A percentile compares a stretch with the other conserved stretches of the same genome.
phyloP scores from a whole-genome alignment of 2,113 vertebrate genomes.

The Ivindomyrus marchei region DNA sequence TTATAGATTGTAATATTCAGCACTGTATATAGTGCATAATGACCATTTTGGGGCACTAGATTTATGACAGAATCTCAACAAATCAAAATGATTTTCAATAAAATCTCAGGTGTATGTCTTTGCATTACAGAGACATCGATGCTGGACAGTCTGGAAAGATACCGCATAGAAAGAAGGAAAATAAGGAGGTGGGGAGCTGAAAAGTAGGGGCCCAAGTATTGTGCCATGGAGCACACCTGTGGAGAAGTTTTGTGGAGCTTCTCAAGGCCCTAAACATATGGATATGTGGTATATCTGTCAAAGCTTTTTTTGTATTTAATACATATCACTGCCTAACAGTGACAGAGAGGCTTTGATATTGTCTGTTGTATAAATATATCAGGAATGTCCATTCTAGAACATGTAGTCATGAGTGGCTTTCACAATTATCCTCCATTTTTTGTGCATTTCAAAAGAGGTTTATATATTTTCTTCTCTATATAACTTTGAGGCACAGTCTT shows the following conservation, averaged over 20 bases:
- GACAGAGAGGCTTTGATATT: not conserved
- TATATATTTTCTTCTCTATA: not conserved
- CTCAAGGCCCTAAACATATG: not conserved
- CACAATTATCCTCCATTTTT: not conserved
- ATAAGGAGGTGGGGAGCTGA: not conserved
- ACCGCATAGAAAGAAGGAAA: not conserved
- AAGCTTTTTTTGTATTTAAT: not conserved
- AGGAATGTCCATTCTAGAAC: not conserved
- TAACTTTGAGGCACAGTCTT: not conserved
- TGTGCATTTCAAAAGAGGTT: not conserved
- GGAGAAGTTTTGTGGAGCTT: not conserved
- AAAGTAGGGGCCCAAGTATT: not conserved
- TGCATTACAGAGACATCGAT: not conserved
- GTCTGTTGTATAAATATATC: not conserved
- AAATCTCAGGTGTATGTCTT: not conserved
- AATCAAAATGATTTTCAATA: constrained; percentile 27
- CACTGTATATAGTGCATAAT: constrained; percentile 26
- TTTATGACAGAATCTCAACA: constrained; percentile 26
- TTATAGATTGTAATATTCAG: constrained; percentile 42
- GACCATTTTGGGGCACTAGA: constrained; percentile 29
- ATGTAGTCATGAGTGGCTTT: not conserved
- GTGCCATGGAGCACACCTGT: not conserved
- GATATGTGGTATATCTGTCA: not conserved
- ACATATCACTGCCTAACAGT: not conserved
- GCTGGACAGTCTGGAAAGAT: not conserved